Percentiles rank a stretch among this genome's conserved stretches.
These are phyloP conservation scores for Papilio elwesi DNA, from an alignment of 2,888 invertebrate genomes.

Conservation along the genomic window DNA sequence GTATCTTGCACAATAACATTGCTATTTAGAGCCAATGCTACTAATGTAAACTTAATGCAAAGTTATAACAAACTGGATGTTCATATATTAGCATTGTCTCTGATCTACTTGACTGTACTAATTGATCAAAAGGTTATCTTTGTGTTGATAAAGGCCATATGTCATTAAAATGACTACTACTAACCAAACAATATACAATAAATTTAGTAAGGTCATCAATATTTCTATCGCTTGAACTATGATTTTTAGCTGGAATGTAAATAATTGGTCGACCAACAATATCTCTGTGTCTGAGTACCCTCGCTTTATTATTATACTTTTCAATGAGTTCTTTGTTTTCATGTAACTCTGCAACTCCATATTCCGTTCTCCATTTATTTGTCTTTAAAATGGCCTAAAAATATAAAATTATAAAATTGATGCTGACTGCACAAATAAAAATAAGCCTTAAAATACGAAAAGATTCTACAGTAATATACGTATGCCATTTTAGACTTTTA, in stretches of 20 bases:
- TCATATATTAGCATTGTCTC: too few relatives aligned
- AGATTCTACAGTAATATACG: too few relatives aligned
- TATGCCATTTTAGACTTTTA: too few relatives aligned
- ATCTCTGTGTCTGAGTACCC: conserved; percentile 89
- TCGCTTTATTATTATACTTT: conserved; percentile 86
- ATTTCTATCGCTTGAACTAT: conserved; percentile 88
- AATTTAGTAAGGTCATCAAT: conserved; percentile 91
- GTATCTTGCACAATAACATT: too few relatives aligned
- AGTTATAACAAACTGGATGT: too few relatives aligned
- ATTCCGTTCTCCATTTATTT: conserved; percentile 91
- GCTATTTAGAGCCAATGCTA: too few relatives aligned
- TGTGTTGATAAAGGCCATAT: not conserved
- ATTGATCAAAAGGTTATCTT: conserved; percentile 23
- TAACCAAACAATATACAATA: conserved; percentile 90
- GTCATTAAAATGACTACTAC: conserved; percentile 48
- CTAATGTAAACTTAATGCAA: too few relatives aligned
- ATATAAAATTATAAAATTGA: conserved; percentile 31
- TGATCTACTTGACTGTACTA: too few relatives aligned
- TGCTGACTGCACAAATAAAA: not conserved
- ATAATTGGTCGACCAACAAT: conserved; percentile 89
- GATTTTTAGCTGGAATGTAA: conserved; percentile 91
- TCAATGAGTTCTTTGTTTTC: conserved; percentile 81
- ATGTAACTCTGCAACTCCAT: conserved; percentile 86
- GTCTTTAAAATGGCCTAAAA: conserved; percentile 90
- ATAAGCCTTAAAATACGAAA: not conserved